Evolutionary conservation across 2,888 invertebrate species (phyloP).

Genomic region (Diogma glabrata): DNA sequence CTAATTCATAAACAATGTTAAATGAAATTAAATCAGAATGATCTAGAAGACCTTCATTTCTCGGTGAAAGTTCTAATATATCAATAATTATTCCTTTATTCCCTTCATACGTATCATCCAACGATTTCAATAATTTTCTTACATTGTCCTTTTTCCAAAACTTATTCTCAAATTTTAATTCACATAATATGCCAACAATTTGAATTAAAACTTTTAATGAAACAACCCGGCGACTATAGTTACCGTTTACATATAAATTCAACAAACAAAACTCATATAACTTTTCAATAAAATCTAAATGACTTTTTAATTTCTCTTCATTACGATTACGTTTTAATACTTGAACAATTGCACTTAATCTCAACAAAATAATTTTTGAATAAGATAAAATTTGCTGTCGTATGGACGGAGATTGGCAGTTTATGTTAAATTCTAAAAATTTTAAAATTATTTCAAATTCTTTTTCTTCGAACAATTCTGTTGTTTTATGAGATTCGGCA

Average conservation of each 20-base stretch:
- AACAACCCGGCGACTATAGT: slow-evolving; percentile 47
- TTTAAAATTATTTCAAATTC: slow-evolving; percentile 52
- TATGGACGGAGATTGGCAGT: slow-evolving; percentile 53
- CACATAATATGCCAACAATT: slow-evolving; percentile 22
- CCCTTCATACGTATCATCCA: slow-evolving; percentile 66
- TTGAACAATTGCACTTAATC: slow-evolving; percentile 39
- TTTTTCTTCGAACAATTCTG: slow-evolving; percentile 46
- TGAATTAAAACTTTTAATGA: slow-evolving; percentile 45
- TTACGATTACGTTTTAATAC: slow-evolving; percentile 20
- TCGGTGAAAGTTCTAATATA: slow-evolving; percentile 39
- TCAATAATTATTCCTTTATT: slow-evolving; percentile 57
- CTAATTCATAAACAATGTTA: too few relatives aligned
- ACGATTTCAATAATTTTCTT: slow-evolving; percentile 33
- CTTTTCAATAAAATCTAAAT: slow-evolving; percentile 38
- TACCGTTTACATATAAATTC: slow-evolving; percentile 49
- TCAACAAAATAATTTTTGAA: slow-evolving; percentile 49
- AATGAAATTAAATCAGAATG: slow-evolving; percentile 23
- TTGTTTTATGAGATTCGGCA: slow-evolving; percentile 61
- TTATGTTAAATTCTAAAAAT: slow-evolving; percentile 57
- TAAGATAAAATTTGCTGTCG: slow-evolving; percentile 55
- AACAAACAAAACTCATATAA: slow-evolving; percentile 41
- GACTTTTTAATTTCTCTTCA: slow-evolving; percentile 26
- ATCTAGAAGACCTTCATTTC: too few relatives aligned
- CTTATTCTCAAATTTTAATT: not conserved
- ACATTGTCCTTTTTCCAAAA: slow-evolving; percentile 25